Conservation (phyloP, 2,797 vertebrate genomes). For the Zalophus californianus region DNA sequence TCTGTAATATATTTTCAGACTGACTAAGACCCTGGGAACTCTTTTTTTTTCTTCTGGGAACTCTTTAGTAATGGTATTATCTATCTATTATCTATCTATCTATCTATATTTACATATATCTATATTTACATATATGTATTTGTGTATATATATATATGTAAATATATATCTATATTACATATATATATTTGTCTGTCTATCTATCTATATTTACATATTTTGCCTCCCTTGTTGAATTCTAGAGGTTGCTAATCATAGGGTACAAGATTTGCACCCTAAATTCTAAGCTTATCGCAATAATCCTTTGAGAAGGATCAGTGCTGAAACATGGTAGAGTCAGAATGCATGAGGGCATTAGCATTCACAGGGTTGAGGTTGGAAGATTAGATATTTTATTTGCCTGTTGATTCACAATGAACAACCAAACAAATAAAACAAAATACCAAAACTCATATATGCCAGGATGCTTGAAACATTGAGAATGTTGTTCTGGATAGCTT, state of each 20-base stretch:
- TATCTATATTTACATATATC: too few species aligned
- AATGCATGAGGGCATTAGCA: not conserved
- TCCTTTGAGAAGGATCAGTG: not conserved
- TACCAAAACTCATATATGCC: not conserved
- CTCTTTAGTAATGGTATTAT: not conserved
- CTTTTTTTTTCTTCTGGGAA: not conserved
- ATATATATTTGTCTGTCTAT: too few species aligned
- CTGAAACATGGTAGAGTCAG: not conserved
- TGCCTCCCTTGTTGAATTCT: not conserved
- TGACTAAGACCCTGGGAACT: not conserved
- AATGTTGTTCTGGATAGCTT: not conserved
- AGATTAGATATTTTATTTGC: not conserved
- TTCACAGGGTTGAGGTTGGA: not conserved
- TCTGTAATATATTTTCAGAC: not conserved
- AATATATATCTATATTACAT: too few species aligned
- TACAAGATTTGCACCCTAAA: not conserved
- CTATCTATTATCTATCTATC: not conserved
- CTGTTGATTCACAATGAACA: not conserved
- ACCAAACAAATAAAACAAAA: not conserved
- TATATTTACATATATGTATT: too few species aligned
- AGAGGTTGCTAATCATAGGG: not conserved
- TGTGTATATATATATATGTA: too few species aligned
- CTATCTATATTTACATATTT: not conserved
- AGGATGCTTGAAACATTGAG: not conserved
- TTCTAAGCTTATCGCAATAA: not conserved